Evolutionary conservation across 2,113 vertebrate species (phyloP).

Genomic region (Rhinopomastus cyanomelas): DNA sequence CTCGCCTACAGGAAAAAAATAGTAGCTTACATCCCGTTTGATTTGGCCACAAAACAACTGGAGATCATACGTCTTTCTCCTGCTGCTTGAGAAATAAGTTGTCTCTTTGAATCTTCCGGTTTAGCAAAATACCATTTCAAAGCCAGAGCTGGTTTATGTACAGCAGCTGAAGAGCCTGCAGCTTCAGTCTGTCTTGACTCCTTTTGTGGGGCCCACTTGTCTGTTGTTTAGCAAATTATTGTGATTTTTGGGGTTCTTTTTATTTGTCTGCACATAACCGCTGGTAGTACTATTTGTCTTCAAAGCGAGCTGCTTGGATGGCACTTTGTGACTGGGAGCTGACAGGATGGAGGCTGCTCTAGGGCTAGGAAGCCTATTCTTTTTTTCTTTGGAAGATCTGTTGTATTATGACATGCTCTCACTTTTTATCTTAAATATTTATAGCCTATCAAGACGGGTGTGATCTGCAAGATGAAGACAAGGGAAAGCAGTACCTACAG

Average conservation of each 20-base stretch:
- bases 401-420: constrained; percentile 25
- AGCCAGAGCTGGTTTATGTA: constrained; percentile 26
- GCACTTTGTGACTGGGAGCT: constrained; percentile 4
- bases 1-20: not conserved
- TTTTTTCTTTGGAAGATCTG: not conserved
- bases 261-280: not conserved
- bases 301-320: constrained; percentile 13
- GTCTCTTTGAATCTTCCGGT: not conserved
- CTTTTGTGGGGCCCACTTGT: constrained; percentile 33
- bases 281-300: constrained; percentile 33
- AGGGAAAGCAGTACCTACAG: not conserved
- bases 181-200: constrained; percentile 15
- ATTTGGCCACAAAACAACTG: not conserved
- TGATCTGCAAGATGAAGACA: not conserved
- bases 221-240: constrained; percentile 30
- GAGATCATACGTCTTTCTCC: not conserved
- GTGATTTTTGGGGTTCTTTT: constrained; percentile 36
- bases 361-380: not conserved
- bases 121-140: constrained; percentile 5
- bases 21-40: not conserved
- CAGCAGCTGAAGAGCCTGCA: constrained; percentile 1
- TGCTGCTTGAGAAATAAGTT: constrained; percentile 7
- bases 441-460: too few relatives aligned
- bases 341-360: constrained; percentile 33
- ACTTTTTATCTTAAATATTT: constrained; percentile 59